phyloP scores from a whole-genome alignment of 1,140 invertebrate genomes.

The Notospermus geniculatus region DNA sequence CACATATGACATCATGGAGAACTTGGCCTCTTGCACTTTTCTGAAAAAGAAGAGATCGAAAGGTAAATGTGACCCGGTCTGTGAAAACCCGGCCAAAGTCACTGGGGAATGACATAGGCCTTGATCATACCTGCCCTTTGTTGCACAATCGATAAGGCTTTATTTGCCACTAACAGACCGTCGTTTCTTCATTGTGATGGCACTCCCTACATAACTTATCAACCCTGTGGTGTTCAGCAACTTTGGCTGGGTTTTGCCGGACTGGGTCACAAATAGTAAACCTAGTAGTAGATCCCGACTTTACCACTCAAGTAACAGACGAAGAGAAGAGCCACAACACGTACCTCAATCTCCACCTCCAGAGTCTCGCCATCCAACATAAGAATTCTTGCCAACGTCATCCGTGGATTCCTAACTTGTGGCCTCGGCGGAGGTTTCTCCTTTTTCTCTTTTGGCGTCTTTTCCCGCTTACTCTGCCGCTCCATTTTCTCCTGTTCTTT shows the following conservation, averaged over 20 bases:
- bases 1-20: slow-evolving; percentile 83
- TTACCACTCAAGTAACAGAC: background rate
- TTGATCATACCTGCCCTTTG: no score
- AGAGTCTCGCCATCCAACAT: slow-evolving; percentile 78
- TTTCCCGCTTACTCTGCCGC: background rate
- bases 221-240: no score
- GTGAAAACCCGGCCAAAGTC: no score
- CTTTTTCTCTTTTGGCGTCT: slow-evolving; percentile 1
- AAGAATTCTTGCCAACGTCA: slow-evolving; percentile 67
- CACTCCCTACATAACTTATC: no score
- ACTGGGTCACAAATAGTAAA: background rate
- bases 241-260: no score
- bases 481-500: no score
- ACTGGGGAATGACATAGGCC: no score
- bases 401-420: slow-evolving; percentile 42
- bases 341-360: slow-evolving; percentile 77
- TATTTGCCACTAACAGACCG: no score
- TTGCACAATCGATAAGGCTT: no score
- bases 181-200: no score
- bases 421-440: background rate
- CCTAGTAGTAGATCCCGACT: background rate
- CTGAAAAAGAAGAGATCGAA: slow-evolving; percentile 64
- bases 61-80: no score
- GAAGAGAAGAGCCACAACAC: slow-evolving; percentile 36
- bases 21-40: slow-evolving; percentile 85